Base-by-base conservation (phyloP, 2,797 vertebrate genomes). In the Meda fulgida region DNA sequence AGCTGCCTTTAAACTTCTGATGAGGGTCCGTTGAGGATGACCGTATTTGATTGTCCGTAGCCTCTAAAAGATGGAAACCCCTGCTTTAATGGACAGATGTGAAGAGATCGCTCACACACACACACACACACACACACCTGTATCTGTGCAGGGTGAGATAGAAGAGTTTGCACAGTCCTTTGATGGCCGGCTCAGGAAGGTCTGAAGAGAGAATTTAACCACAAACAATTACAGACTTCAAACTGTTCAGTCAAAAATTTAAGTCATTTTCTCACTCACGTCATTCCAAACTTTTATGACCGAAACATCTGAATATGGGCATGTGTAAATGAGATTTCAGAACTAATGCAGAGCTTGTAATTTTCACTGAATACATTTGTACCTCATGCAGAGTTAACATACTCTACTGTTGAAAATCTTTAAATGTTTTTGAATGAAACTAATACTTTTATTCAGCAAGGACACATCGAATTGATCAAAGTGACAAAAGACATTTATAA, bases 91-190 rank as follows among this genome's bases (percentile, higher is more conserved):
- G 7, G 18, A 55, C 40, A 31, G 8, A 51, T 4, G 36, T 51
- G 1, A 40, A 14, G 81, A 34, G 31, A 18, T 2, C 4, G 13
- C 26, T 66, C 26, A 21, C 38, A 40, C 38, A 40, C 38, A 40
- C 38, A 40, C 43, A 46, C 43, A 46, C 43, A 46, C 26, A 31
- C 43, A 89, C 92, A 92, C 91, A 97, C 98, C 96, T 94, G 89
- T 99, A 99, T 91, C 98, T 96, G 93, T 99, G 97, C 84, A 97
- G 94, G 16, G 98, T 99, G 87, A 99, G 94, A 93, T 97, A 99
- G 94, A 99, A 98, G 77, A 99, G 96, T 87, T 97, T 99, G 93
- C 98, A 99, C 40, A 99, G 94, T 76, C 97, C 98, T 93, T 97
- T 99, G 87, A 99, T 94, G n/a, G 96, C 96, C 51, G 95, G 95